These are phyloP conservation scores for Emberiza fucata DNA, from an alignment of 2,113 vertebrate genomes.

Conservation along the genomic window DNA sequence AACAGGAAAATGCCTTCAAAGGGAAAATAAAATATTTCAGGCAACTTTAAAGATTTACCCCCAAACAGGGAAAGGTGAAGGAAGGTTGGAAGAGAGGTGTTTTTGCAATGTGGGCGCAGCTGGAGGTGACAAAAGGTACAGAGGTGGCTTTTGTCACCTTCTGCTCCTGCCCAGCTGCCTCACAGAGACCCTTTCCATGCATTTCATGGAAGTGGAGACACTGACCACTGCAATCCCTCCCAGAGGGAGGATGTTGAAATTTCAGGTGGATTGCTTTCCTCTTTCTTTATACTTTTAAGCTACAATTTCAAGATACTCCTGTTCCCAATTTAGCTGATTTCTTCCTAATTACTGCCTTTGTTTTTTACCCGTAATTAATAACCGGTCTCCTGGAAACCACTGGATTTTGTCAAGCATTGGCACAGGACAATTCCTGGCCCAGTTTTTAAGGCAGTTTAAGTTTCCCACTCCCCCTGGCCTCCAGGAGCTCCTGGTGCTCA, in stretches of 20 bases:
- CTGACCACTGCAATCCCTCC: fast-evolving
- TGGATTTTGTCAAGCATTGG: neutral
- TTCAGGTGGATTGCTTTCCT: neutral
- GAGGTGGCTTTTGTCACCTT: neutral
- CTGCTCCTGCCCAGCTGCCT: neutral
- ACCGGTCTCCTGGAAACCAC: neutral
- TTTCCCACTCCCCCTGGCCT: neutral
- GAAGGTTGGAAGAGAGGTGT: neutral
- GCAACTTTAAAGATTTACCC: neutral
- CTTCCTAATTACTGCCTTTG: neutral
- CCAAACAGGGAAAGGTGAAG: neutral
- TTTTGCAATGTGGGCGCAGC: neutral
- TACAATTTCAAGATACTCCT: fast-evolving
- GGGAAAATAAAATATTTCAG: neutral
- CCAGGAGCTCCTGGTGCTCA: neutral
- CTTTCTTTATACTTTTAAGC: neutral
- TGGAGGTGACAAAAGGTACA: neutral
- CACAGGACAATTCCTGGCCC: neutral
- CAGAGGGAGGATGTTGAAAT: fast-evolving
- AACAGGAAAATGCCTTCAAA: neutral
- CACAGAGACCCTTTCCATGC: fast-evolving
- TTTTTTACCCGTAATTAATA: neutral
- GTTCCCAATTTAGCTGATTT: fast-evolving
- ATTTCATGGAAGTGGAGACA: fast-evolving
- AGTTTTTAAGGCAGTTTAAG: neutral